Conservation (phyloP, 2,797 vertebrate species). For the Stomatorhinus walkeri region DNA sequence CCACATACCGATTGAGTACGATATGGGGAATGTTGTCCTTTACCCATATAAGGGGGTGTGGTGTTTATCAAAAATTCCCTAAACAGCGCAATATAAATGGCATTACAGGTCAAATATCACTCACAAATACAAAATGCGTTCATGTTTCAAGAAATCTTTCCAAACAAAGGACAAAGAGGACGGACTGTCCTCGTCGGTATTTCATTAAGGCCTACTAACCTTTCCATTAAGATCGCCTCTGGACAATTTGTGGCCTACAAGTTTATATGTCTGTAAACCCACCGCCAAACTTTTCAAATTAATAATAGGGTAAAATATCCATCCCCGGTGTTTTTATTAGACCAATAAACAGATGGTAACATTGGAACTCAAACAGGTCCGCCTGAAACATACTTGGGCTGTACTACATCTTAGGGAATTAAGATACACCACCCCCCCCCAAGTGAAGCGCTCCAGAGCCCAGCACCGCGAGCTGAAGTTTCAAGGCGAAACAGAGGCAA, state of each 20-base stretch:
- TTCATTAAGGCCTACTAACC: neutral
- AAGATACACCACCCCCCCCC: neutral
- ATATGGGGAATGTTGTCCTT: neutral
- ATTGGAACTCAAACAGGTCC: neutral
- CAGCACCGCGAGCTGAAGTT: neutral
- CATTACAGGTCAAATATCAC: neutral
- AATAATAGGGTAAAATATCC: constrained; percentile 25
- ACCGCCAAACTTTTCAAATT: constrained; percentile 39
- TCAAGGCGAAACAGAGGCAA: neutral
- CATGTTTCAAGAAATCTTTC: neutral
- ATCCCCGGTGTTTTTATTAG: constrained; percentile 10
- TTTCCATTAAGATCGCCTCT: neutral
- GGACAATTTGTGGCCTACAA: neutral
- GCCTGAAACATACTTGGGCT: neutral
- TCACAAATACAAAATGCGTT: neutral
- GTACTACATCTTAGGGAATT: neutral
- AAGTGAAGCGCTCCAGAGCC: neutral
- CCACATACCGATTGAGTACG: neutral
- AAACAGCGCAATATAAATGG: neutral
- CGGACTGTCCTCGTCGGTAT: neutral
- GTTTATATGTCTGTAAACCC: constrained; percentile 16
- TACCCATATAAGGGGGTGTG: neutral
- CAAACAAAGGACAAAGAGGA: neutral
- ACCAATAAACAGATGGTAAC: neutral
- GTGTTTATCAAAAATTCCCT: neutral